Evolutionary conservation across 2,113 vertebrate genomes (phyloP).

Genomic region (Bufo bufo): DNA sequence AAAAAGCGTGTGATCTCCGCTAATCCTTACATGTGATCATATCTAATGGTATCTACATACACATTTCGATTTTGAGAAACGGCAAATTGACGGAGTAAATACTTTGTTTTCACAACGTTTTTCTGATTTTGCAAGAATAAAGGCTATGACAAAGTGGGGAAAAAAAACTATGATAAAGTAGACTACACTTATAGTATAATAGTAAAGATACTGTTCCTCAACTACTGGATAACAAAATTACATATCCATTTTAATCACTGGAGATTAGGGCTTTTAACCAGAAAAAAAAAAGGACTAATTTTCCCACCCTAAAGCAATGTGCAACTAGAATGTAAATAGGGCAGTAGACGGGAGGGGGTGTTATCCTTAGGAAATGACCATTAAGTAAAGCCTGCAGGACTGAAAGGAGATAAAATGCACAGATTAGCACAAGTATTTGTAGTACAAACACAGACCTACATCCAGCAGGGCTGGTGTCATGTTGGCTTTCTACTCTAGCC

Average conservation of each 20-base stretch:
- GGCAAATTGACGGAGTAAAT: background rate
- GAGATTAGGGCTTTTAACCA: slow-evolving; percentile 14
- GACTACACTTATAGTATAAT: background rate
- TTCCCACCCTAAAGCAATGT: background rate
- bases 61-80: background rate
- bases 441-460: slow-evolving; percentile 11
- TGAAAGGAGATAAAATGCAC: slow-evolving; percentile 23
- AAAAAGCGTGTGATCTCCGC: background rate
- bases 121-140: too few relatives aligned
- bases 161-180: too few relatives aligned
- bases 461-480: slow-evolving; percentile 16
- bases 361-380: slow-evolving; percentile 34
- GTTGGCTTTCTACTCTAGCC: background rate
- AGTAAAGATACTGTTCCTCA: background rate
- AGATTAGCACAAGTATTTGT: slow-evolving; percentile 37
- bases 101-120: background rate
- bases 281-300: background rate
- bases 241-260: background rate
- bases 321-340: slow-evolving; percentile 28
- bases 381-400: slow-evolving; percentile 19
- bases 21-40: background rate
- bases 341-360: slow-evolving; percentile 9
- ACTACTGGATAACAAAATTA: background rate
- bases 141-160: too few relatives aligned
- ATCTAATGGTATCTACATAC: background rate